Conservation (phyloP, 2,113 vertebrate species). For the Furnarius figulus region DNA sequence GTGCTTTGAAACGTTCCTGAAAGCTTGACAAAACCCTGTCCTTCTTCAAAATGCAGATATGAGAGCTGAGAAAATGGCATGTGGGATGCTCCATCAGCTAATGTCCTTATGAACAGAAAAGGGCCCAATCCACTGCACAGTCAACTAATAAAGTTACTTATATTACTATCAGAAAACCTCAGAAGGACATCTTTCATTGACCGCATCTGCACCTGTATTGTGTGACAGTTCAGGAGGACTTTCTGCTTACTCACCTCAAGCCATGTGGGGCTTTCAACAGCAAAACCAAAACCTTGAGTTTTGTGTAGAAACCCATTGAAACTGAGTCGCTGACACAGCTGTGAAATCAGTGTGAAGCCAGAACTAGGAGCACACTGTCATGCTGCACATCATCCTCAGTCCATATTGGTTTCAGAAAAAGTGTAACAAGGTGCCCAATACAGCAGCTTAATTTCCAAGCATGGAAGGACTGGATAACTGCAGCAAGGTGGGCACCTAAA, state of each 20-base stretch:
- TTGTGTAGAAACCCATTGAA: not conserved
- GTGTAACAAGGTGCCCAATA: not conserved
- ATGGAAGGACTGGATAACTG: not conserved
- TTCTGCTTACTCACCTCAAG: not conserved
- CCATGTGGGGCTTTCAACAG: not conserved
- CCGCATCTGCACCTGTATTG: not conserved
- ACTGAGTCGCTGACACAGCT: rapidly evolving
- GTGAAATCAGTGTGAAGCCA: not conserved
- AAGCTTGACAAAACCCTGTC: not conserved
- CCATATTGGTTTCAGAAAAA: not conserved
- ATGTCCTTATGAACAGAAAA: not conserved
- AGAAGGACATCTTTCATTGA: not conserved
- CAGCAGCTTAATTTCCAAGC: not conserved
- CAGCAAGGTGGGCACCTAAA: not conserved
- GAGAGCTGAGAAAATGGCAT: not conserved
- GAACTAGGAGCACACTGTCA: not conserved
- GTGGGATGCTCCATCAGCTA: not conserved
- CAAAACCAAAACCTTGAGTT: not conserved
- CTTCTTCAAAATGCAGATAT: not conserved
- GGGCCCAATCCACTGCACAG: not conserved
- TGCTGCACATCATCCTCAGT: not conserved
- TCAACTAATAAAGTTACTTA: not conserved
- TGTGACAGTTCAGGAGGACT: not conserved
- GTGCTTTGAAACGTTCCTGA: not conserved
- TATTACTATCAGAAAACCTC: not conserved